Percentiles rank a stretch among this genome's conserved stretches.
Evolutionary conservation across 2,888 invertebrate species (phyloP).

Genomic region (Hypena proboscidalis): DNA sequence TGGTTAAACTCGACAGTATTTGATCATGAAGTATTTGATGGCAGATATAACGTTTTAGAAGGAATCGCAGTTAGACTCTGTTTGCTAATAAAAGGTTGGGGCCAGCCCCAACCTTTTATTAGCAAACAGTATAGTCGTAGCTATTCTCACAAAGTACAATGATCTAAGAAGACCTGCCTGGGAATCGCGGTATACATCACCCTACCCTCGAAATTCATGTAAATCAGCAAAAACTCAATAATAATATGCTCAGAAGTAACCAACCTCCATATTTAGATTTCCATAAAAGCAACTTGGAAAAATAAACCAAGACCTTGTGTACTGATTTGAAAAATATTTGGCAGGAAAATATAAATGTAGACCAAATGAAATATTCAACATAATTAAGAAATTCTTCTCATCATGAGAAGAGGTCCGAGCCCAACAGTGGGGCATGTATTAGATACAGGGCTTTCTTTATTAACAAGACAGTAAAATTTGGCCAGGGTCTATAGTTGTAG

Average conservation of each 20-base stretch:
- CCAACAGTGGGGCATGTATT: too few species aligned
- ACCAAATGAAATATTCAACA: too few species aligned
- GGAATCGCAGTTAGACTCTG: neutral
- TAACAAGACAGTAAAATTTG: too few species aligned
- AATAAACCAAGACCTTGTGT: neutral
- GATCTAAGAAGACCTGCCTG: neutral
- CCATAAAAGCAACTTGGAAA: neutral
- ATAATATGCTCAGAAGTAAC: neutral
- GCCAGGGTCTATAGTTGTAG: too few species aligned
- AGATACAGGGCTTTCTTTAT: too few species aligned
- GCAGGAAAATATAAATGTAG: too few species aligned
- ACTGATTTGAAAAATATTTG: too few species aligned
- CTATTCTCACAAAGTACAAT: neutral
- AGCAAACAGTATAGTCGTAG: neutral
- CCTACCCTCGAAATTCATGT: neutral
- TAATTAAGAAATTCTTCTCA: too few species aligned
- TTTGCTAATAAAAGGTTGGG: neutral
- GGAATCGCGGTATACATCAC: neutral
- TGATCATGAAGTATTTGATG: neutral
- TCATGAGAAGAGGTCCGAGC: too few species aligned
- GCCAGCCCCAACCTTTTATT: too few species aligned
- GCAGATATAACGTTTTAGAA: neutral
- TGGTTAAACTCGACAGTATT: neutral
- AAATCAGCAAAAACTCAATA: neutral
- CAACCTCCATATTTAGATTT: neutral